phyloP scores from a whole-genome alignment of 1,140 invertebrate species.

The Hesperophylax magnus region DNA sequence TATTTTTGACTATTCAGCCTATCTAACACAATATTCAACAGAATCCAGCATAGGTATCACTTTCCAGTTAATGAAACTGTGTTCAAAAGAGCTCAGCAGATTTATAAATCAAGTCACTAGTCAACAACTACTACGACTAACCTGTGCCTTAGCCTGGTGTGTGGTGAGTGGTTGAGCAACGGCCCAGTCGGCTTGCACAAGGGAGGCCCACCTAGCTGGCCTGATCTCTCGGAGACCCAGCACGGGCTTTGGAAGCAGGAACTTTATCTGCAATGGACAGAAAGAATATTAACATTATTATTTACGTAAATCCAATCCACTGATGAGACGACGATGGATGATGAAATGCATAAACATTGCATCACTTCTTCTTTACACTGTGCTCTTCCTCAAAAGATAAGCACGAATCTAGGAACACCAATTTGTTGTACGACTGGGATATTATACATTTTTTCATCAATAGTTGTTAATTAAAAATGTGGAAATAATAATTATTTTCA shows the following conservation, averaged over 20 bases:
- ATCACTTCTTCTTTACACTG: too few relatives aligned
- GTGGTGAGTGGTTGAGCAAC: constrained; percentile 69
- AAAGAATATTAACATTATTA: not conserved
- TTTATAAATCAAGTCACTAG: too few relatives aligned
- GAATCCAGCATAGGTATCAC: not conserved
- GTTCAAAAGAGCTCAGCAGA: too few relatives aligned
- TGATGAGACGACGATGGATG: too few relatives aligned
- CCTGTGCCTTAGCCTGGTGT: constrained; percentile 56
- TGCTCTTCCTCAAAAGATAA: too few relatives aligned
- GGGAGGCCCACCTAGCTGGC: constrained; percentile 90
- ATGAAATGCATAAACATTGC: too few relatives aligned
- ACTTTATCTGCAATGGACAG: constrained; percentile 77
- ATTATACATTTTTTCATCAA: too few relatives aligned
- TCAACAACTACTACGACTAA: constrained; percentile 7
- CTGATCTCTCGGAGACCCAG: constrained; percentile 86
- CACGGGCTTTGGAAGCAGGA: constrained; percentile 91
- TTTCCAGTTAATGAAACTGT: not conserved
- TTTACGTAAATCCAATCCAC: too few relatives aligned
- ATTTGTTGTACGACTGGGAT: too few relatives aligned
- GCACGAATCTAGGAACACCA: too few relatives aligned
- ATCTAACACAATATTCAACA: not conserved
- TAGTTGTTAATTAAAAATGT: too few relatives aligned
- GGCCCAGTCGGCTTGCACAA: constrained; percentile 89
- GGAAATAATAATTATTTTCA: too few relatives aligned
- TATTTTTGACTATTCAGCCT: not conserved